Base-by-base conservation (phyloP, 2,113 vertebrate species). In the Phalacrocorax aristotelis region DNA sequence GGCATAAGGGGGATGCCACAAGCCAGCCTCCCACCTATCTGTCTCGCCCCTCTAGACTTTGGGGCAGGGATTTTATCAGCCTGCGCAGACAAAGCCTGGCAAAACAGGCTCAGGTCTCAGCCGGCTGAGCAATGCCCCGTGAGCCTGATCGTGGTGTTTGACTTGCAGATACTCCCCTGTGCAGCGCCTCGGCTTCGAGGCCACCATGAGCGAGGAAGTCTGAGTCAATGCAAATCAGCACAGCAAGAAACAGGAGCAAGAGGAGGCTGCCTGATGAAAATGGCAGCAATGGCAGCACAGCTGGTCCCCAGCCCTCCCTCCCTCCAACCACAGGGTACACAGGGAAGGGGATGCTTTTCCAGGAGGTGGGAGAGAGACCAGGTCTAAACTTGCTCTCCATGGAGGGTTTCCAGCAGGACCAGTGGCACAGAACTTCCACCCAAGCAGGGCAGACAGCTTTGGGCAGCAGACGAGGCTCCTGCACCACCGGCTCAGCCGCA, bases 161-260 rank as follows among this genome's bases (percentile, higher is more conserved):
- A 46, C 51, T 75, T 5, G 1, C 89, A 69, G 81, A 89, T 55
- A 13, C 72, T 62, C 30, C 84, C 87, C 74, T 12, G 30, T 1
- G 0, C 32, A 57, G 71, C 3, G 0, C 57, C 62, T 76, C 10
- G 1, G 68, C 51, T 70, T 65, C 29, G 3, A 44, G 81, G 87
- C 44, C 74, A 42, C 13, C 0, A 2, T 2, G 1, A 80, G 65
- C 1, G 0, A 61, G 91, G 77, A 71, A 91, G 78, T 8, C 64
- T 86, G 66, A 96, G 84, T 46, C 27, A 32, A 71, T 80, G 95
- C 75, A 91, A 94, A 91, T 46, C 82, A 75, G 65, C 77, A 13
- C 8, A 27, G 81, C 15, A 58, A 93, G 65, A 84, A 55, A 75
- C 36, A 49, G 70, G 54, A 92, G 88, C 46, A 46, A 78, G 61